A percentile compares a stretch with the other conserved stretches of the same genome.
Evolutionary conservation across 2,888 invertebrate genomes (phyloP).

Genomic region (Xylophagus ater): DNA sequence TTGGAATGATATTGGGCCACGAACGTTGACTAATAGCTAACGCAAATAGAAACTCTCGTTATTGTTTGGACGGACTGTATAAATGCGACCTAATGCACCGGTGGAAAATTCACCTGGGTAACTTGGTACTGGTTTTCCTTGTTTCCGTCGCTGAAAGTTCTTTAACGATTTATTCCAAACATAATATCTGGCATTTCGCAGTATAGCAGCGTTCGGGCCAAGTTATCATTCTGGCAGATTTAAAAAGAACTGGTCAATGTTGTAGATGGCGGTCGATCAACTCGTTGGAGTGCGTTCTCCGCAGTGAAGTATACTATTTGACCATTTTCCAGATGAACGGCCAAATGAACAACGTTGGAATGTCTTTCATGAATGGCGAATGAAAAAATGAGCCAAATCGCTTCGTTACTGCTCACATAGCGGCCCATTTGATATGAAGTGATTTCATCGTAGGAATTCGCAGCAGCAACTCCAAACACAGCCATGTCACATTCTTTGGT

Average conservation of each 20-base stretch:
- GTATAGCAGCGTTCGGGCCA: slow-evolving; percentile 25
- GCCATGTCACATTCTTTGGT: slow-evolving; percentile 35
- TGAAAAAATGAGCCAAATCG: slow-evolving; percentile 16
- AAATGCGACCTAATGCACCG: too few relatives aligned
- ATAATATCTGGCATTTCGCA: slow-evolving; percentile 24
- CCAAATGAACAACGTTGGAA: slow-evolving; percentile 9
- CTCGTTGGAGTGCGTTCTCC: slow-evolving; percentile 21
- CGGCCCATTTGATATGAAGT: slow-evolving; percentile 16
- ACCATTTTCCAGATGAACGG: slow-evolving; percentile 15
- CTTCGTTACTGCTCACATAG: slow-evolving; percentile 22
- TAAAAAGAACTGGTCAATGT: slow-evolving; percentile 25
- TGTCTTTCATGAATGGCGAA: slow-evolving; percentile 11
- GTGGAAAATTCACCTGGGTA: slow-evolving; percentile 5
- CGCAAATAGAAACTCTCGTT: not conserved
- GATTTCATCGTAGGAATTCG: slow-evolving; percentile 17
- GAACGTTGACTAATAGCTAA: slow-evolving; percentile 16
- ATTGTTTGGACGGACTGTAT: not conserved
- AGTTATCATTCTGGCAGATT: slow-evolving; percentile 24
- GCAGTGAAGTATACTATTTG: slow-evolving; percentile 25
- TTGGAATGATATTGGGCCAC: slow-evolving; percentile 26
- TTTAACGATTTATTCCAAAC: slow-evolving; percentile 21
- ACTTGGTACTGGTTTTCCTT: slow-evolving; percentile 9
- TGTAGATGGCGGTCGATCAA: slow-evolving; percentile 16
- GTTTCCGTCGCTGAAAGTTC: not conserved
- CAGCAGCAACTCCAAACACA: slow-evolving; percentile 25